These are phyloP conservation scores for Tangachromis dhanisi DNA, from an alignment of 2,113 vertebrate genomes.

Conservation along the genomic window DNA sequence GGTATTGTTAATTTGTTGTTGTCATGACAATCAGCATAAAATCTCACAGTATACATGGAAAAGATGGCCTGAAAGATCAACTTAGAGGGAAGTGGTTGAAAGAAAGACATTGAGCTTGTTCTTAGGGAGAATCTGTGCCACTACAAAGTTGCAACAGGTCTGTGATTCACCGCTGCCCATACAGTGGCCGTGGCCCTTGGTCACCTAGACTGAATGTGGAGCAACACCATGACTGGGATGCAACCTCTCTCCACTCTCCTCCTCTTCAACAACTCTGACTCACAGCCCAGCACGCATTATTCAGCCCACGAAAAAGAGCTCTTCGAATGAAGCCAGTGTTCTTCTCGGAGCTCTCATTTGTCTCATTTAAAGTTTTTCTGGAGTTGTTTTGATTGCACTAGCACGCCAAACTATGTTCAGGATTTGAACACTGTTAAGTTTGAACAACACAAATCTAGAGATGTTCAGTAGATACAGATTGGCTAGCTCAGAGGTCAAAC, in stretches of 20 bases:
- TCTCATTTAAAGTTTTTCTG: not conserved
- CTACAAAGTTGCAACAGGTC: conserved; percentile 35
- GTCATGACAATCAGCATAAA: conserved; percentile 7
- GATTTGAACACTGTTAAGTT: not conserved
- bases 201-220: conserved; percentile 55
- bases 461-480: not conserved
- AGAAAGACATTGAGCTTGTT: not conserved
- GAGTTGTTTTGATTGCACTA: not conserved
- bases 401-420: not conserved
- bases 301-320: conserved; percentile 46
- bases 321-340: conserved; percentile 2
- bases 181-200: conserved; percentile 18
- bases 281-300: conserved; percentile 46
- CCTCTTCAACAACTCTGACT: conserved; percentile 65
- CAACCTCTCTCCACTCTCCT: conserved; percentile 57
- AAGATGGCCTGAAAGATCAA: not conserved
- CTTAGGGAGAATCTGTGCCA: conserved; percentile 18
- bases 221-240: conserved; percentile 57
- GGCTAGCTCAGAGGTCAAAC: not conserved
- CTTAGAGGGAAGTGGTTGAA: not conserved
- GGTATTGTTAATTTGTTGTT: conserved; percentile 17
- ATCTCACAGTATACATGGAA: not conserved
- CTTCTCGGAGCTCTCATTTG: not conserved
- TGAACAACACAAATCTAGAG: not conserved
- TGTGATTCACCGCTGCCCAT: conserved; percentile 42